Percentiles rank a stretch among this genome's conserved stretches.
phyloP scores from a whole-genome alignment of 2,797 vertebrate species.

The Manis crassicaudata region DNA sequence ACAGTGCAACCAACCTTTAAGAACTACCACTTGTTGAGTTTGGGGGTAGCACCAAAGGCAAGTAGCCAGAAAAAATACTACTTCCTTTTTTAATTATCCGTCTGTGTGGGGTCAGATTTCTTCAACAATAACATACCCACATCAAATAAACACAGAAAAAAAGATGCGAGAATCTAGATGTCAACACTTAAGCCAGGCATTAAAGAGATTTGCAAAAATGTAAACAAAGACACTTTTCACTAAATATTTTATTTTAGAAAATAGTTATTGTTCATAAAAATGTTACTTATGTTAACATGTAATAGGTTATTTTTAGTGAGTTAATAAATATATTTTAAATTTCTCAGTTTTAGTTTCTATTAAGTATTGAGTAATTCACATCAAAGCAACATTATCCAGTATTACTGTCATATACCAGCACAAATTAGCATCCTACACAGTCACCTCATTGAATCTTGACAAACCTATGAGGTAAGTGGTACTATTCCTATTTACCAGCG shows the following conservation, averaged over 20 bases:
- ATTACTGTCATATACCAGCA: background rate
- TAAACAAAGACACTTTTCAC: background rate
- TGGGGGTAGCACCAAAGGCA: background rate
- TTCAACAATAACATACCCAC: background rate
- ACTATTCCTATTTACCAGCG: background rate
- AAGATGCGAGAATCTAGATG: background rate
- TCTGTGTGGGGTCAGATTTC: background rate
- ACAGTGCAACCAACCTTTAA: background rate
- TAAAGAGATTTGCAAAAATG: background rate
- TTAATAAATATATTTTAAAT: background rate
- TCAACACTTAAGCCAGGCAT: background rate
- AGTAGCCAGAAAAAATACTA: background rate
- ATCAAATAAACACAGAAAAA: background rate
- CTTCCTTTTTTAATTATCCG: background rate
- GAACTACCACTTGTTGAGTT: background rate
- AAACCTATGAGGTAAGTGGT: background rate
- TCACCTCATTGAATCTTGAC: background rate
- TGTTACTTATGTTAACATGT: background rate
- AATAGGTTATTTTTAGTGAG: background rate
- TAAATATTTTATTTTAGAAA: conserved; percentile 27
- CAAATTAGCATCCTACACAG: background rate
- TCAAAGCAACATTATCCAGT: background rate
- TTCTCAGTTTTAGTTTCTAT: conserved; percentile 22
- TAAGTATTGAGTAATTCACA: background rate
- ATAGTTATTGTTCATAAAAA: background rate